Conservation (phyloP, 1,140 invertebrate genomes). For the Whitmania pigra region DNA sequence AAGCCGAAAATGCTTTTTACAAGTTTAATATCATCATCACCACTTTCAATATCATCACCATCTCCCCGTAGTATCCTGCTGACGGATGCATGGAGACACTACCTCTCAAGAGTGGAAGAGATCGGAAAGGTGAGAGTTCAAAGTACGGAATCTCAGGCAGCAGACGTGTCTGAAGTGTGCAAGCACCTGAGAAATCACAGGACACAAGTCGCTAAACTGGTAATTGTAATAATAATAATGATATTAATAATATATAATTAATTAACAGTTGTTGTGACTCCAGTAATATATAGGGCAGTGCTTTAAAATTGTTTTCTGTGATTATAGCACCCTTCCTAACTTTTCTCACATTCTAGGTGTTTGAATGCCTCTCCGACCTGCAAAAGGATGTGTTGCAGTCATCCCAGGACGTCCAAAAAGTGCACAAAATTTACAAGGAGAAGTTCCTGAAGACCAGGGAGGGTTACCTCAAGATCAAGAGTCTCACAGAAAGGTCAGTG, state of each 20-base stretch:
- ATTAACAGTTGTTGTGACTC: no score
- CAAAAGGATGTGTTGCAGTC: conserved; percentile 1
- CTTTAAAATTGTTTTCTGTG: not conserved
- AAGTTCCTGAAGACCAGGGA: conserved; percentile 3
- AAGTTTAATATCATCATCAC: no score
- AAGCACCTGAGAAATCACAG: not conserved
- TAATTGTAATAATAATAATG: not conserved
- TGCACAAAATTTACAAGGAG: not conserved
- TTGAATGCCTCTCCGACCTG: not conserved
- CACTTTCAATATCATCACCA: not conserved
- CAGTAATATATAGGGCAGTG: no score
- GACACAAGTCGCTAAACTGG: not conserved
- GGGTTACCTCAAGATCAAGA: not conserved
- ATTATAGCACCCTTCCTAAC: not conserved
- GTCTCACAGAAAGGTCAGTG: not conserved
- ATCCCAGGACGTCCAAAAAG: not conserved
- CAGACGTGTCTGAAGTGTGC: not conserved
- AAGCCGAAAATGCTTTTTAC: no score
- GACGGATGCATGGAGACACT: not conserved
- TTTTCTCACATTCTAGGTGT: not conserved
- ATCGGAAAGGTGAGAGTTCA: not conserved
- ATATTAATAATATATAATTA: no score
- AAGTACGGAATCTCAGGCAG: not conserved
- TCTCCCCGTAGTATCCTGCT: not conserved
- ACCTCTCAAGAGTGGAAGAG: not conserved